Evolutionary conservation across 2,113 vertebrate genomes (phyloP).

Genomic region (Picathartes gymnocephalus): DNA sequence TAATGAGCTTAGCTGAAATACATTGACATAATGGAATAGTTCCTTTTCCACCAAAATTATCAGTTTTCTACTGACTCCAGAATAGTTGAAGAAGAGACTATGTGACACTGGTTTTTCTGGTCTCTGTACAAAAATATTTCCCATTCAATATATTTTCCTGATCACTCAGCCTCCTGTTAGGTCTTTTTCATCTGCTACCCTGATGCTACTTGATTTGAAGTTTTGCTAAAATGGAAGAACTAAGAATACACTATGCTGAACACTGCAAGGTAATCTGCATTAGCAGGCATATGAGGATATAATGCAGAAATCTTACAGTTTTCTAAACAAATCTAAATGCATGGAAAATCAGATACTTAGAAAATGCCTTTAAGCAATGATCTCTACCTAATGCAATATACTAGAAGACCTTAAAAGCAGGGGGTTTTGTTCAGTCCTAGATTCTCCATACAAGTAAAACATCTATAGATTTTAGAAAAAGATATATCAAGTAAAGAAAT

Average conservation of each 20-base stretch:
- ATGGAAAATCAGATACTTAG: not conserved
- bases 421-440: not conserved
- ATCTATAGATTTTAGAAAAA: not conserved
- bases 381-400: not conserved
- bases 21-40: not conserved
- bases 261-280: not conserved
- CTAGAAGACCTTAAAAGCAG: not conserved
- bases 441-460: not conserved
- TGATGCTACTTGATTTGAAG: not conserved
- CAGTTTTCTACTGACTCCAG: not conserved
- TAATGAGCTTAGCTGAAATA: not conserved
- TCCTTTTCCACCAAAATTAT: not conserved
- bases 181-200: not conserved
- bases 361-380: not conserved
- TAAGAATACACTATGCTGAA: not conserved
- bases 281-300: not conserved
- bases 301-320: not conserved
- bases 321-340: not conserved
- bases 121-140: not conserved
- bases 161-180: not conserved
- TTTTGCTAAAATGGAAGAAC: not conserved
- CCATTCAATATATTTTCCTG: not conserved
- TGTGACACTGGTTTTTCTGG: not conserved
- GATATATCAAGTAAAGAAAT: not conserved
- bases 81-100: not conserved